Percentiles rank a stretch among this genome's conserved stretches.
Conservation (phyloP, 2,113 vertebrate genomes). For the Puntigrus tetrazona region DNA sequence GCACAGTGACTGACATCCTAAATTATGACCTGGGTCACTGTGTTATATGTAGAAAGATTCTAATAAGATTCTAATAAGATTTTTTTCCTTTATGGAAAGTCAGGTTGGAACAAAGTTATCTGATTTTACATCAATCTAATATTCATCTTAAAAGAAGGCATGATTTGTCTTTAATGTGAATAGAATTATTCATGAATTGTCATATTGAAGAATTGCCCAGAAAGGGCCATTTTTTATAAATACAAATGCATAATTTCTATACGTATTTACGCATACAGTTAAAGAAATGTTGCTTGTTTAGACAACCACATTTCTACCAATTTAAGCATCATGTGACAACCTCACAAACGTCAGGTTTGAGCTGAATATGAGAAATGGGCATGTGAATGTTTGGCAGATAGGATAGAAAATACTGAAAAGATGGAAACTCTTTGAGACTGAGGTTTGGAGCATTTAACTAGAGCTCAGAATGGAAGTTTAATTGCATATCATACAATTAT, state of each 20-base stretch:
- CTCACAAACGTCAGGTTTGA: background rate
- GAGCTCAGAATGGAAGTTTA: conserved; percentile 30
- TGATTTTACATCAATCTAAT: background rate
- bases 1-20: background rate
- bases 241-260: too few species aligned
- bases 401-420: conserved; percentile 8
- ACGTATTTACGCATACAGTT: background rate
- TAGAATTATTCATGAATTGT: background rate
- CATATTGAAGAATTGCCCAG: background rate
- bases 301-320: background rate
- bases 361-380: background rate
- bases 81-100: background rate
- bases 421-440: conserved; percentile 8
- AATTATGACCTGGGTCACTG: background rate
- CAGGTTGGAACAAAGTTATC: background rate
- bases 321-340: background rate
- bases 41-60: background rate
- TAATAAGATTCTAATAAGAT: background rate
- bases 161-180: background rate
- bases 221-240: too few species aligned
- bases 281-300: background rate
- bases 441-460: conserved; percentile 5
- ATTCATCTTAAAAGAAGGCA: background rate
- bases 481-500: conserved; percentile 25
- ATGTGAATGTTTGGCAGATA: background rate